These are phyloP conservation scores for Mustelus asterias DNA, from an alignment of 2,113 vertebrate genomes.

Conservation along the genomic window DNA sequence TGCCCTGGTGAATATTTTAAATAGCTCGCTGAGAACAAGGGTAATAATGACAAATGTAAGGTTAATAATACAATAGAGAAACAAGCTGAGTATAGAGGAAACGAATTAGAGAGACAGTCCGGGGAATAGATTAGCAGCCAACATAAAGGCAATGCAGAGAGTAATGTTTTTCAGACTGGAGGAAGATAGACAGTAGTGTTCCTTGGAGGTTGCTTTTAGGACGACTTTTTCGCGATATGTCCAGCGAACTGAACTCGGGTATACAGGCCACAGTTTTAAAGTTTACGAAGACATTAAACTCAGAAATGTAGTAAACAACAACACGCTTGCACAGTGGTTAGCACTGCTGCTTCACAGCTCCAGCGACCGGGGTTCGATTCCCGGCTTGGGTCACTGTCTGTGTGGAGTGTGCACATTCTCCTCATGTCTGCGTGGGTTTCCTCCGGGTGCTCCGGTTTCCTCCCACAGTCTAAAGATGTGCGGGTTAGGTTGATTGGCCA, in stretches of 20 bases:
- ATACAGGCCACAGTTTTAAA: not conserved
- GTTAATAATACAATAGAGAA: not conserved
- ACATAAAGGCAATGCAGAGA: not conserved
- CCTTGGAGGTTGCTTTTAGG: not conserved
- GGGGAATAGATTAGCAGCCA: not conserved
- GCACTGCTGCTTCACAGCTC: no score
- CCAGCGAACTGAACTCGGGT: not conserved
- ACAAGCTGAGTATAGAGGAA: not conserved
- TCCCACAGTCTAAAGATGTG: no score
- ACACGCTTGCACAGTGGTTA: no score
- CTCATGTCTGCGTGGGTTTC: no score
- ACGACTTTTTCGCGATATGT: not conserved
- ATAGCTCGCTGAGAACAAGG: not conserved
- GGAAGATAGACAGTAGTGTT: not conserved
- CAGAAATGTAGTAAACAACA: no score
- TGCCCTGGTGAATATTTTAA: conserved; percentile 6
- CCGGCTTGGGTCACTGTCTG: no score
- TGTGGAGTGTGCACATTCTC: no score
- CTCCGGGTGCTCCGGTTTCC: no score
- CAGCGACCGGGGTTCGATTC: no score
- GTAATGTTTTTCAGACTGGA: not conserved
- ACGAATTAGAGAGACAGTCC: not conserved
- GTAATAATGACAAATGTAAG: not conserved
- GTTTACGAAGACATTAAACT: no score
- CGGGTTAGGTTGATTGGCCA: no score